Evolutionary conservation across 2,888 invertebrate species (phyloP), one percentile per base, ranked within the genome.

Genomic region (Drosophila borealis): DNA sequence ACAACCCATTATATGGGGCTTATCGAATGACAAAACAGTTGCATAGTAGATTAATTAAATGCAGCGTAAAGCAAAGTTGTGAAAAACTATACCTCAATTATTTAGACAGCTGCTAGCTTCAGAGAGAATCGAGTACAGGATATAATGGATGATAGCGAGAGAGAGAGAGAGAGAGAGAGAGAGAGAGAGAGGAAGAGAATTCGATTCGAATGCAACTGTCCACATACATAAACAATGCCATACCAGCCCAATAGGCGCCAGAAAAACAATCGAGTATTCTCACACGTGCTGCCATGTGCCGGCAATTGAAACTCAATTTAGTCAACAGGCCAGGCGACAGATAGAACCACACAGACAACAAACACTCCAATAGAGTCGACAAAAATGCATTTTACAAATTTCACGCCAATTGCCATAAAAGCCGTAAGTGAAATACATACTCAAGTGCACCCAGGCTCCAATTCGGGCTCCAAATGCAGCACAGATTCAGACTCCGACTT

Each of bases 301-400:
- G 70, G 81, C 84, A 85, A 84, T 85, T 84, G 86, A 81, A 86
- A 81, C 84, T 80, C 86, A 85, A 85, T 85, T 81, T 82, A 80
- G 80, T 81, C 81, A 81, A 85, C 85, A 75, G 78, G 73, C 21
- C 57, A 34, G 25, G 56, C 59, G 51, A 63, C 48, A 55, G 9
- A 67, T 39, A 61, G 19, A 50, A 13, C 55, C n/a, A 44, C 39
- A 53, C 14, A 50, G 10, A 37, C 11, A 49, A 50, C n/a, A 55
- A 0, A 53, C 48, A 41, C n/a, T 64, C 53, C 62, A 64, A 14
- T 51, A 21, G 9, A 62, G 51, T 36, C 45, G 63, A 66, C 51
- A 62, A 71, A 81, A 83, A 81, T 83, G 85, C 83, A 83, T 77
- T 81, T 75, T 80, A 85, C 83, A 85, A 85, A 82, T 83, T 83